Evolutionary conservation across 2,113 vertebrate species (phyloP), one percentile per base, ranked within the genome.

Genomic region (Channa maculata): DNA sequence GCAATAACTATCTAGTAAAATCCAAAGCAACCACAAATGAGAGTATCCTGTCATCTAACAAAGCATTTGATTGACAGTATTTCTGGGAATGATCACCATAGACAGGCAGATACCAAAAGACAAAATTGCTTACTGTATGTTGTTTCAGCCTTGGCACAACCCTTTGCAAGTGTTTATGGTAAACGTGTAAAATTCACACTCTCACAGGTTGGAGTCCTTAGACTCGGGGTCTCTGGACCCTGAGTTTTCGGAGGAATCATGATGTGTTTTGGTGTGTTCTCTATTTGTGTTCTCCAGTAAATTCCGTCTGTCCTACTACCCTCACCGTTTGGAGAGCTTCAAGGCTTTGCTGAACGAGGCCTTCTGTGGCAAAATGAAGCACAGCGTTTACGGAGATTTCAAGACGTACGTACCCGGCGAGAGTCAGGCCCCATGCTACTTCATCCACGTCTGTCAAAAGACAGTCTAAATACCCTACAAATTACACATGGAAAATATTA

Each of bases 261-360:
- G 5, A 9, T 52, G 10, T 44, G 24, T 24, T 24, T 24, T 24
- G 24, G 24, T 24, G 24, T 65, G 48, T 45, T 3, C 14, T 43
- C 11, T 39, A 10, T 83, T 48, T 89, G 60, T 78, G 36, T 66
- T 65, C 71, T 80, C 0, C 90, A 99, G 98, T 91, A 98, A 98
- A 83, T 99, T 99, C 86, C 97, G 98, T 24, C 95, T 97, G 65
- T 99, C 96, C 0, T 98, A 97, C 92, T 99, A 99, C 89, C 98
- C 98, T 0, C 98, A 99, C 79, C 80, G 89, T 4, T 88, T 99
- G 93, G 94, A 95, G 4, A 94, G 92, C 88, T 99, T 99, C 92
- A 95, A 90, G 0, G 87, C 87, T n/a, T 79, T 99, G 55, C 93
- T 99, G 67, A 93, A 62, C 37, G 94, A 87, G 0, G 96, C 97